Evolutionary conservation across 2,888 invertebrate species (phyloP), one percentile per base, ranked within the genome.

Genomic region (Sicus ferrugineus): DNA sequence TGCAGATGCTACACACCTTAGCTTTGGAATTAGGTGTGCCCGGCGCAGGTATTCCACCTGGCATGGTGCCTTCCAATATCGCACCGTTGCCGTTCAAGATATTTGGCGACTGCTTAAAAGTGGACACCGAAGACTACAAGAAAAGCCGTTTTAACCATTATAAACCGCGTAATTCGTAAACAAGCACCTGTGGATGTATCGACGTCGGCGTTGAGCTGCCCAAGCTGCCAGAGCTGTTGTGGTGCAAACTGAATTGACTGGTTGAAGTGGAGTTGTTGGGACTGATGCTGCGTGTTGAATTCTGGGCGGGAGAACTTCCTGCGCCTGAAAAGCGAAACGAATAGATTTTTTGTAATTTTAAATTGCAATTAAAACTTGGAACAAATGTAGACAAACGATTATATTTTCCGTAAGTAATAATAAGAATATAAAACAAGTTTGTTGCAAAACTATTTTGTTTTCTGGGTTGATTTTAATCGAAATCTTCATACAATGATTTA

Each of bases 11-110:
- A 48, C 77, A 78, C 85, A 92, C 92, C 89, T 93, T 94, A 79
- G 90, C 89, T 87, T 93, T 94, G 75, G 93, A 90, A 76, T 92
- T 92, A 74, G 94, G 94, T 68, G 94, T 93, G 76, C 94, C 93
- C 77, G 93, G 93, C 77, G 90, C 89, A 77, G 84, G 84, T 77
- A 89, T 90, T 77, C 91, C 92, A 79, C 91, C 92, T 75, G 91
- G 92, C 92, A 92, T 85, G 78, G 80, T 84, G 80, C 83, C 82
- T 80, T 84, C 83, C 78, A 83, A 80, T 77, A 81, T 78, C 75
- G 78, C 76, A 76, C 82, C 81, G 82, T 83, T 84, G 78, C 84
- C 85, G 85, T 85, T 86, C 72, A 83, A 78, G 79, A 83, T 78
- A 78, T 77, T 83, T 77, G 84, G 83, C 76, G 84, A 81, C 76